These are phyloP conservation scores for Drosophila teissieri DNA, from an alignment of 1,140 invertebrate species.

Conservation along the genomic window DNA sequence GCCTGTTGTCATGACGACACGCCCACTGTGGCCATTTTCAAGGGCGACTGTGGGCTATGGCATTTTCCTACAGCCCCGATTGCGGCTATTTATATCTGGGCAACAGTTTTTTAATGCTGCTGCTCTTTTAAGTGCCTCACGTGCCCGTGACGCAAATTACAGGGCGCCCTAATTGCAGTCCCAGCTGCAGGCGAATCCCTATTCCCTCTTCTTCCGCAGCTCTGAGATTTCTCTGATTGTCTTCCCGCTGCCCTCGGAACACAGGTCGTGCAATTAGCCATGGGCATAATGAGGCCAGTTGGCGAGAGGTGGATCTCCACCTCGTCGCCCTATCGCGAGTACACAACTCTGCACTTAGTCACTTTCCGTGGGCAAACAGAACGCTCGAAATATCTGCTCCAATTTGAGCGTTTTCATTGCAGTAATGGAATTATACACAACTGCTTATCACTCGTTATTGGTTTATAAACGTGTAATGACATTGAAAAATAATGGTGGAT, in stretches of 20 bases:
- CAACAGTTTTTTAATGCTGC: constrained; percentile 15
- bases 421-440: not conserved
- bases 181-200: constrained; percentile 41
- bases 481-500: not conserved
- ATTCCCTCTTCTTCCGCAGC: constrained; percentile 13
- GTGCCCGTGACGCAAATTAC: constrained; percentile 57
- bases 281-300: constrained; percentile 32
- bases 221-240: constrained; percentile 31
- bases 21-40: constrained; percentile 65
- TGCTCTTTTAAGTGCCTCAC: constrained; percentile 41
- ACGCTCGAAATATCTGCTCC: constrained; percentile 15
- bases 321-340: constrained; percentile 12
- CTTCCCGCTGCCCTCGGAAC: constrained; percentile 26
- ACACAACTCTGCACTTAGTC: constrained; percentile 45
- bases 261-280: constrained; percentile 39
- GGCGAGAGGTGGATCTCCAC: not conserved
- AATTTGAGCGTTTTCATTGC: constrained; percentile 14
- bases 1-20: constrained; percentile 66
- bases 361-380: constrained; percentile 8
- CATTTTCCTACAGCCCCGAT: constrained; percentile 7
- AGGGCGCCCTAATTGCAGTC: constrained; percentile 45
- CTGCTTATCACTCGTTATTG: too few species aligned
- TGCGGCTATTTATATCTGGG: constrained; percentile 44
- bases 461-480: not conserved
- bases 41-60: constrained; percentile 45